Conservation (phyloP, 2,113 vertebrate genomes). For the Atrichornis clamosus region DNA sequence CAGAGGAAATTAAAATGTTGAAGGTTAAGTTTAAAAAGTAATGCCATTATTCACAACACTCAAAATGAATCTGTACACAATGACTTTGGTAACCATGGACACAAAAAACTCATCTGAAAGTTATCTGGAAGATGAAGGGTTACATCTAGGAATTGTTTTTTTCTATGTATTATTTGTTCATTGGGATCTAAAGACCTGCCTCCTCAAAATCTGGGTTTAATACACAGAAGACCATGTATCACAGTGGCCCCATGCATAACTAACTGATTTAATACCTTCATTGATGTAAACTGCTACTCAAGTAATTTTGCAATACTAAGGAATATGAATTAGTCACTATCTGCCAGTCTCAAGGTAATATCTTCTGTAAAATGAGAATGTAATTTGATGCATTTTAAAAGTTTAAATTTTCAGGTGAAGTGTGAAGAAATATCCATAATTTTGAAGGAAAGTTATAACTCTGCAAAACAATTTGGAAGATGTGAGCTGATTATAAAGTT, state of each 20-base stretch:
- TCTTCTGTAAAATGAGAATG: background rate
- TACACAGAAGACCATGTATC: background rate
- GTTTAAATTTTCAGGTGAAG: background rate
- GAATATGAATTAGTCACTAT: background rate
- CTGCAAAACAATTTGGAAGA: background rate
- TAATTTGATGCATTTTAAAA: background rate
- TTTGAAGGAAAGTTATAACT: background rate
- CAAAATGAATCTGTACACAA: background rate
- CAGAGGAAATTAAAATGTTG: background rate
- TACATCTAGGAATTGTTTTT: background rate
- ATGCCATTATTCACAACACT: background rate
- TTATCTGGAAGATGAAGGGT: background rate
- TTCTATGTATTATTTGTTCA: background rate
- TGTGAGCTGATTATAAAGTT: background rate
- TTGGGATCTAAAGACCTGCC: background rate
- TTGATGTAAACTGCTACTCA: background rate
- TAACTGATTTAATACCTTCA: background rate
- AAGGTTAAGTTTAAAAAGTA: background rate
- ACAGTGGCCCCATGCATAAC: background rate
- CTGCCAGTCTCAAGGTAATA: background rate
- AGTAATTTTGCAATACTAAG: background rate
- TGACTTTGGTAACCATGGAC: background rate
- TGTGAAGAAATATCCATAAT: background rate
- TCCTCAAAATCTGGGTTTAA: background rate
- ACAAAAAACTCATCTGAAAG: background rate